Base-by-base conservation (phyloP, 2,888 invertebrate species). In the Spatulosminthurus flaviceps region DNA sequence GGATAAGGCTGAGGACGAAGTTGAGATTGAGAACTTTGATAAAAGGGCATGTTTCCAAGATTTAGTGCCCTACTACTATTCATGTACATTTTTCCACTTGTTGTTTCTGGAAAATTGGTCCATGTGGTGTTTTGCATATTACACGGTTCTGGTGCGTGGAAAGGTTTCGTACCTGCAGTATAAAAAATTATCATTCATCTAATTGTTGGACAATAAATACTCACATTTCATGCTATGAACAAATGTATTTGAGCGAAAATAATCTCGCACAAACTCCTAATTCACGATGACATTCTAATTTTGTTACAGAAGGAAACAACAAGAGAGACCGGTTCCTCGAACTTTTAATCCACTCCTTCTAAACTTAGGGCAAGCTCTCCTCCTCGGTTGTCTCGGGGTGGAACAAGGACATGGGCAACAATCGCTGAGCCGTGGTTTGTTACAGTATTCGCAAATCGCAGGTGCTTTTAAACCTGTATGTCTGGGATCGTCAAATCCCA, bases 251-350 rank as follows among this genome's bases (percentile, higher is more conserved):
- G 5, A 34, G 34, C 34, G 9, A 34, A 34, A 9, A 4, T 34
- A 67, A 2, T n/a, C 4, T 9, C 9, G 24, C 13, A 69, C 11
- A 26, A 69, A 71, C 71, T 71, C 21, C n/a, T 71, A 42, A 22
- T 24, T 71, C 71, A 11, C 71, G 41, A n/a, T 42, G 71, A 42
- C 22, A 42, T n/a, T 42, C 41, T 34, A 71, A 29, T 21, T 71
- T 34, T 9, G 71, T 71, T 42, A 42, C 24, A n/a, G 41, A 41
- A 21, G 71, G 71, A 41, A 71, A 71, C 71, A 41, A 42, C 71
- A 34, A 71, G 29, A 34, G 9, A 41, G 21, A 19, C 34, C 41
- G 7, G 42, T 21, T 41, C 71, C 71, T 42, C 22, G 28, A n/a
- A 71, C 24, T 16, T 67, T 19, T 2, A 67, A 29, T 28, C 28